Percentiles rank a stretch among this genome's conserved stretches.
These are phyloP conservation scores for Heteromormyrus szaboi DNA, from an alignment of 2,797 vertebrate genomes.

Conservation along the genomic window DNA sequence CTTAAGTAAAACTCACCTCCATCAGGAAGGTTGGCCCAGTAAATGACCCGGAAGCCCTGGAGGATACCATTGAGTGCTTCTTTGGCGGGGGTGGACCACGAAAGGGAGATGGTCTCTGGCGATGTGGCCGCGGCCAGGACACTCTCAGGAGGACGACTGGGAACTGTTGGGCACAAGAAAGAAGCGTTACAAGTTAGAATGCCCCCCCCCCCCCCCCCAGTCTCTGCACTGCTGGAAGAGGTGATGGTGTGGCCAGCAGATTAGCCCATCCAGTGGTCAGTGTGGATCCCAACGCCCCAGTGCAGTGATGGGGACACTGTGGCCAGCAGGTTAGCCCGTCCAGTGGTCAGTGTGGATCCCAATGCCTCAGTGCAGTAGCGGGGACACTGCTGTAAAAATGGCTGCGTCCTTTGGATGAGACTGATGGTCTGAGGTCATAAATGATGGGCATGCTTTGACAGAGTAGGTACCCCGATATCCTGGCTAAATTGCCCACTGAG, in stretches of 20 bases:
- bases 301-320: too few species aligned
- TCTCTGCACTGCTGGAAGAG: neutral
- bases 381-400: neutral
- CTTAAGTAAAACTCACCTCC: constrained; percentile 63
- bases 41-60: constrained; percentile 94
- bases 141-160: constrained; percentile 89
- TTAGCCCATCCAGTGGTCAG: neutral
- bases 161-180: constrained; percentile 62
- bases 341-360: too few species aligned
- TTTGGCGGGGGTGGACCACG: constrained; percentile 86
- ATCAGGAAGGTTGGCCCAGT: constrained; percentile 95
- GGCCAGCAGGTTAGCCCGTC: too few species aligned
- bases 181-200: neutral
- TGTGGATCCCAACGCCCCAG: neutral
- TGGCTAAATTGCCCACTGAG: neutral
- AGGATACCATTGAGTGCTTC: constrained; percentile 94
- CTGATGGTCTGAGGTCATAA: neutral
- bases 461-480: neutral
- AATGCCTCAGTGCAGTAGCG: too few species aligned
- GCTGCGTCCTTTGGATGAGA: neutral
- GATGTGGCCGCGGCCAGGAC: constrained; percentile 90
- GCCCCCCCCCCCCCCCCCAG: neutral
- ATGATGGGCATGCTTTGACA: neutral
- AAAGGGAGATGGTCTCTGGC: constrained; percentile 90
- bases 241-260: neutral